phyloP scores from a whole-genome alignment of 2,113 vertebrate genomes.

The Vanacampus margaritifer region DNA sequence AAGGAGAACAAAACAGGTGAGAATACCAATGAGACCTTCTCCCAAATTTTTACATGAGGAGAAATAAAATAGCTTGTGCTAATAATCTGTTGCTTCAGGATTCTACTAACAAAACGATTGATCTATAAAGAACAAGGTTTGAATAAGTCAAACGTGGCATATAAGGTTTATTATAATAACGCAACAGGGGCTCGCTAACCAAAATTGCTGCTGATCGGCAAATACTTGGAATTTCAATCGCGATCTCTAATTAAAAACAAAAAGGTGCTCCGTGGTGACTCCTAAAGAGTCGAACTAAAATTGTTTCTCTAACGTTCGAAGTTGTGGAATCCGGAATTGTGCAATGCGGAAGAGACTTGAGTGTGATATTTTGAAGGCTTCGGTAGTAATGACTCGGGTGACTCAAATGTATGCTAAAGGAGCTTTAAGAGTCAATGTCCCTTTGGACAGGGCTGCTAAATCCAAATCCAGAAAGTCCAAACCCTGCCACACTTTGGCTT shows the following conservation, averaged over 20 bases:
- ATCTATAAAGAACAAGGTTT: not conserved
- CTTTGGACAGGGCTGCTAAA: too few species aligned
- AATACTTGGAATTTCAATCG: not conserved
- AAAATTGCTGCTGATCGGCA: not conserved
- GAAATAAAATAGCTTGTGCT: not conserved
- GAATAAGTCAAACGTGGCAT: not conserved
- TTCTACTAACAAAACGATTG: not conserved
- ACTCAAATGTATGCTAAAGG: not conserved
- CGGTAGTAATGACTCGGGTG: too few species aligned
- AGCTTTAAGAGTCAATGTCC: too few species aligned
- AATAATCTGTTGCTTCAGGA: not conserved
- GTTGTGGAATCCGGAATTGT: not conserved
- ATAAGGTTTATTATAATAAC: not conserved
- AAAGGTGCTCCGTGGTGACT: not conserved
- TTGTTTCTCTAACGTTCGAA: not conserved
- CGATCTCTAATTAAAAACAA: not conserved
- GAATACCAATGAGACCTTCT: not conserved
- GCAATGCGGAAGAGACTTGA: too few species aligned
- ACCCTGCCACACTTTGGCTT: too few species aligned
- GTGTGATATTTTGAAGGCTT: too few species aligned
- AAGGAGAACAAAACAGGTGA: not conserved
- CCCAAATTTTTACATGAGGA: not conserved
- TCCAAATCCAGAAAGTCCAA: too few species aligned
- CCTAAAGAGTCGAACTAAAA: not conserved
- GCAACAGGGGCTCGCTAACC: not conserved